Evolutionary conservation across 2,888 invertebrate genomes (phyloP).

Genomic region (Bombylius major): DNA sequence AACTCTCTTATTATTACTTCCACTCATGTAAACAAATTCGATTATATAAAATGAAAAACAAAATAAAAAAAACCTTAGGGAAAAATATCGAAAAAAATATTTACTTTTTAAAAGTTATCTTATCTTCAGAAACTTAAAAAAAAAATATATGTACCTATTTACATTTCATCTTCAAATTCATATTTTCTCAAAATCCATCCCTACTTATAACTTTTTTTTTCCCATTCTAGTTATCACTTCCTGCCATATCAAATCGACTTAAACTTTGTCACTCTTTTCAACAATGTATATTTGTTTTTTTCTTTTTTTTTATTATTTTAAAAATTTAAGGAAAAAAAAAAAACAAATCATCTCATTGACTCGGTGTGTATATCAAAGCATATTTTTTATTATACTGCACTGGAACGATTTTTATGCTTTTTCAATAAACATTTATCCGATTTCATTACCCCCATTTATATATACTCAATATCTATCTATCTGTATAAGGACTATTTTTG

Average conservation of each 20-base stretch:
- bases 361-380: conserved; percentile 33
- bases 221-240: not conserved
- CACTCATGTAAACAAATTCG: too few species aligned
- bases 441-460: conserved; percentile 18
- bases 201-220: too few species aligned
- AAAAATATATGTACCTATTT: too few species aligned
- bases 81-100: too few species aligned
- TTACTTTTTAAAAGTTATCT: too few species aligned
- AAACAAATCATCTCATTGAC: not conserved
- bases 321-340: not conserved
- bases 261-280: not conserved
- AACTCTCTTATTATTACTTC: too few species aligned
- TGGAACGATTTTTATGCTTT: conserved; percentile 39
- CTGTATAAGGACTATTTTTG: not conserved
- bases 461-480: not conserved
- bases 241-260: not conserved
- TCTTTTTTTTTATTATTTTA: not conserved
- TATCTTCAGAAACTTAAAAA: too few species aligned
- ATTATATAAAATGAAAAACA: too few species aligned
- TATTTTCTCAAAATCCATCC: too few species aligned
- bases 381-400: conserved; percentile 39
- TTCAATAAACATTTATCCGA: conserved; percentile 39
- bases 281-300: not conserved
- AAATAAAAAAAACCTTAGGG: too few species aligned
- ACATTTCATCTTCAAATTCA: too few species aligned